Conservation (phyloP, 1,140 invertebrate species). For the Drosophila lacertosa region DNA sequence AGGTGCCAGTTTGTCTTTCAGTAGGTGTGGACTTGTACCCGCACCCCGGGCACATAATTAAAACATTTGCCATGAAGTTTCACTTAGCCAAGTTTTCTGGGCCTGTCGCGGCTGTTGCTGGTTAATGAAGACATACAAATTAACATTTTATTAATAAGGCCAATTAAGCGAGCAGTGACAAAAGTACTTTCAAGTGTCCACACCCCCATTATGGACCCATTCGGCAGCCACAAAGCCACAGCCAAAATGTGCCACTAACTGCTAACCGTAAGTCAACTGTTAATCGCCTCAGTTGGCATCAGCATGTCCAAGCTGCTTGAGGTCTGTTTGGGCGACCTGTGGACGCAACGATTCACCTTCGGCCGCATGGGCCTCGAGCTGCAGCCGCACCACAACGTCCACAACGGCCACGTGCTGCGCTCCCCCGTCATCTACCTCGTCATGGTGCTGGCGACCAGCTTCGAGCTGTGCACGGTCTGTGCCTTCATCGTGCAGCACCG, state of each 20-base stretch:
- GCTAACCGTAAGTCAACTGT: too few species aligned
- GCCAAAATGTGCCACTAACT: too few species aligned
- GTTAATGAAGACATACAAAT: slow-evolving; percentile 39
- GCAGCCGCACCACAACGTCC: slow-evolving; percentile 10
- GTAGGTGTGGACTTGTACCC: slow-evolving; percentile 34
- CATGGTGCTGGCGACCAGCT: slow-evolving; percentile 53
- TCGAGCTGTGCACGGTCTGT: slow-evolving; percentile 63
- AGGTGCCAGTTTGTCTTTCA: slow-evolving; percentile 13
- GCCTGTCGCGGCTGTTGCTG: background rate
- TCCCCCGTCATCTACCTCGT: slow-evolving; percentile 35
- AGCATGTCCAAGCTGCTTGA: slow-evolving; percentile 60
- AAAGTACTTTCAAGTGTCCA: background rate
- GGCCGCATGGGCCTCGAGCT: slow-evolving; percentile 49
- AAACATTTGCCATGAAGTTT: slow-evolving; percentile 50
- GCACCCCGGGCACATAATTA: slow-evolving; percentile 54
- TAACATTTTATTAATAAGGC: slow-evolving; percentile 38
- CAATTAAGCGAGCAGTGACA: slow-evolving; percentile 34
- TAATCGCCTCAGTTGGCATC: slow-evolving; percentile 16
- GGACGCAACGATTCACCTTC: slow-evolving; percentile 59
- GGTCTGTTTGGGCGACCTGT: slow-evolving; percentile 41
- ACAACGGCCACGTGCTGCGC: slow-evolving; percentile 18
- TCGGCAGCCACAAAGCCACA: too few species aligned
- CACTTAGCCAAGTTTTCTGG: slow-evolving; percentile 35
- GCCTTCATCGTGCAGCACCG: slow-evolving; percentile 50
- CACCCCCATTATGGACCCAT: background rate